Evolutionary conservation across 2,113 vertebrate genomes (phyloP).

Genomic region (Meriones unguiculatus): DNA sequence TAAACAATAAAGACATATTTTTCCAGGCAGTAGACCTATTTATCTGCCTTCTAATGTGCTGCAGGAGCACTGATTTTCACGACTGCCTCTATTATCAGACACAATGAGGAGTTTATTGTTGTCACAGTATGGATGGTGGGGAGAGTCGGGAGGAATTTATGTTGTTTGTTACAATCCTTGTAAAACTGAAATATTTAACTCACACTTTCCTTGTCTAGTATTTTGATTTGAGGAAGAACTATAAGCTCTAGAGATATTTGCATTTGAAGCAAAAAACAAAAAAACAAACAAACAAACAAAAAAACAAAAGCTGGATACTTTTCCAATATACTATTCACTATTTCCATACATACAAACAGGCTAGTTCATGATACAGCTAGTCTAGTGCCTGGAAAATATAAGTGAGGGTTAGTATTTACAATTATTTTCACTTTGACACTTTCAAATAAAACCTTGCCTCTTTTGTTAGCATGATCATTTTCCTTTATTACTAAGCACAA

Average conservation of each 20-base stretch:
- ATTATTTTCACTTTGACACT: constrained; percentile 20
- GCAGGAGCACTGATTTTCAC: too few relatives aligned
- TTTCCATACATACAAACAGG: constrained; percentile 11
- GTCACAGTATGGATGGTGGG: background rate
- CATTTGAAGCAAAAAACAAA: background rate
- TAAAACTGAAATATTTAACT: constrained; percentile 13
- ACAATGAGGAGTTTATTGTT: background rate
- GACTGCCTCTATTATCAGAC: background rate
- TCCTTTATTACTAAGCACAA: constrained; percentile 33
- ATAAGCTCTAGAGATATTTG: constrained; percentile 36
- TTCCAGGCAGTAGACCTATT: too few relatives aligned
- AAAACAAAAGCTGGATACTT: constrained; percentile 19
- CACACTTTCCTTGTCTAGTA: background rate
- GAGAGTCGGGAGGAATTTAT: background rate
- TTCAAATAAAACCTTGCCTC: constrained; percentile 23
- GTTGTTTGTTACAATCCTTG: constrained; percentile 18
- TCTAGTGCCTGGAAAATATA: constrained; percentile 43
- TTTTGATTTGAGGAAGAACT: constrained; percentile 50
- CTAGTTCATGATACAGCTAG: constrained; percentile 16
- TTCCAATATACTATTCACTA: constrained; percentile 31
- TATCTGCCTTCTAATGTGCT: too few relatives aligned
- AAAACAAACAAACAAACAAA: too few relatives aligned
- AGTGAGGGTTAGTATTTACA: constrained; percentile 50
- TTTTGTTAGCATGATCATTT: constrained; percentile 51
- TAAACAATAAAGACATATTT: background rate